Evolutionary conservation across 2,888 invertebrate genomes (phyloP).

Genomic region (Agonopterix arenella): DNA sequence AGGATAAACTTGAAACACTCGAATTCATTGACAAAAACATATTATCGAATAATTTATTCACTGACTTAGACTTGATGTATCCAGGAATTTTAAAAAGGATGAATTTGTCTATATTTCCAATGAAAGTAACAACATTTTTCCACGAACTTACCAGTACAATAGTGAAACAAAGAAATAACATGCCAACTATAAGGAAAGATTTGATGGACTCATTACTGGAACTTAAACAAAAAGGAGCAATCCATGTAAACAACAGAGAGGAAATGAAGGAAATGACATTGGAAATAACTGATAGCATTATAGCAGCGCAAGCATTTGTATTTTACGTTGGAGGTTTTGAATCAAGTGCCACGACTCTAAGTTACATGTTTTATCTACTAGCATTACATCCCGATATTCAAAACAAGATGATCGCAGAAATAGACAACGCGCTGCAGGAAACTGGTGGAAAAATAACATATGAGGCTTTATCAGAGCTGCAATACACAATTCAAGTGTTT

Average conservation of each 20-base stretch:
- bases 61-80: slow-evolving; percentile 34
- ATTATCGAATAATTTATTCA: slow-evolving; percentile 12
- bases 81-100: slow-evolving; percentile 35
- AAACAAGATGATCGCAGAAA: slow-evolving; percentile 30
- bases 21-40: slow-evolving; percentile 15
- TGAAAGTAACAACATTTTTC: slow-evolving; percentile 24
- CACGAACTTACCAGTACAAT: slow-evolving; percentile 23
- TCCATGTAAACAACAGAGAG: slow-evolving; percentile 18
- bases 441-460: slow-evolving; percentile 35
- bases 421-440: slow-evolving; percentile 33
- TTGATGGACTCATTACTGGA: slow-evolving; percentile 45
- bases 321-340: slow-evolving; percentile 56
- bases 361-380: slow-evolving; percentile 40
- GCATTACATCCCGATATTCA: slow-evolving; percentile 43
- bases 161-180: slow-evolving; percentile 28
- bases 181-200: slow-evolving; percentile 31
- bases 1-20: slow-evolving; percentile 6
- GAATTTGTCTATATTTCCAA: slow-evolving; percentile 27
- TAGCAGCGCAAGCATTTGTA: slow-evolving; percentile 34
- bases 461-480: slow-evolving; percentile 38
- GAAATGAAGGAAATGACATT: slow-evolving; percentile 14
- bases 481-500: slow-evolving; percentile 46
- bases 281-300: slow-evolving; percentile 27
- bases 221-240: slow-evolving; percentile 26
- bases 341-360: slow-evolving; percentile 45